phyloP scores from a whole-genome alignment of 2,888 invertebrate species.

The Teleogryllus oceanicus region DNA sequence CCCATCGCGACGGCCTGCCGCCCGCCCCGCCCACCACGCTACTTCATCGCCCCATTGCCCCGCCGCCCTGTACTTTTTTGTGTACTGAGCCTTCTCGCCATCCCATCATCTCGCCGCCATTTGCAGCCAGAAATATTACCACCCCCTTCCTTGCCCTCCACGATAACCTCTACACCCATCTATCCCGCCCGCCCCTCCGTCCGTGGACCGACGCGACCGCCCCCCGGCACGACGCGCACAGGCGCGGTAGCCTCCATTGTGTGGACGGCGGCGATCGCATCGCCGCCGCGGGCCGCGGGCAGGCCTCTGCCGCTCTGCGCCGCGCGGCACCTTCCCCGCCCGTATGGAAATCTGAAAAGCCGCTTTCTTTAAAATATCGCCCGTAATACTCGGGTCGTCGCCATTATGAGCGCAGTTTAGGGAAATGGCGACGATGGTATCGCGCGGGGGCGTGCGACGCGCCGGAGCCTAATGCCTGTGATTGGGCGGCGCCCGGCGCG shows the following conservation, averaged over 20 bases:
- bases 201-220: too few species aligned
- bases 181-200: too few species aligned
- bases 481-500: constrained; percentile 7
- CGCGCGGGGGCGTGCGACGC: background rate
- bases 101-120: too few species aligned
- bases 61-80: background rate
- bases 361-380: background rate
- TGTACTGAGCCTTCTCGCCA: too few species aligned
- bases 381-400: constrained; percentile 1
- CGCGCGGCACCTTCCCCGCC: background rate
- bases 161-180: too few species aligned
- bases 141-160: too few species aligned
- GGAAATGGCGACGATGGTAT: constrained; percentile 18
- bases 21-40: background rate
- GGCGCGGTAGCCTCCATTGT: constrained; percentile 7
- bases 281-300: background rate
- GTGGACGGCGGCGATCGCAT: background rate
- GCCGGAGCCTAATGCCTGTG: background rate
- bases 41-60: background rate
- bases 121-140: too few species aligned
- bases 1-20: background rate
- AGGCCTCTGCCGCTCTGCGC: background rate
- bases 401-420: background rate
- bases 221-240: background rate
- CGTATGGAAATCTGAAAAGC: background rate